A percentile compares a stretch with the other conserved stretches of the same genome.
Evolutionary conservation across 2,888 invertebrate genomes (phyloP).

Genomic region (Rhagonycha fulva): DNA sequence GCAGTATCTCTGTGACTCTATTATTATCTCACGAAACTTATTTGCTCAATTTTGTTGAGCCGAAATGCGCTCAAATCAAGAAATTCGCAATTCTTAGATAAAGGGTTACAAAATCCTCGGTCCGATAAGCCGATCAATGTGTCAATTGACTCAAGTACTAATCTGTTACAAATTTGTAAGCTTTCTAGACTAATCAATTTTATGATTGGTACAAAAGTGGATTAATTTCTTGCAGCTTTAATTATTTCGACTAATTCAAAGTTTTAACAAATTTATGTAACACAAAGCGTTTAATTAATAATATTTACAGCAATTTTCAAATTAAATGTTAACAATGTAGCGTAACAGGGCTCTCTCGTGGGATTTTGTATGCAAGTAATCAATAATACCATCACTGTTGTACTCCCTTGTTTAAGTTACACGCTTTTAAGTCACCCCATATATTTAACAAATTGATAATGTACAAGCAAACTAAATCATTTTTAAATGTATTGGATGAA

Average conservation of each 20-base stretch:
- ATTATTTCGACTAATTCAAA: neutral
- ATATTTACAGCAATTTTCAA: slow-evolving; percentile 9
- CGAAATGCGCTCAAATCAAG: slow-evolving; percentile 19
- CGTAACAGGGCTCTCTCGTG: slow-evolving; percentile 22
- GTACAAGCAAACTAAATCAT: neutral
- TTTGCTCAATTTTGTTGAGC: slow-evolving; percentile 16
- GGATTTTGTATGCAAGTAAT: slow-evolving; percentile 16
- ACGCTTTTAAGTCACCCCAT: slow-evolving; percentile 10
- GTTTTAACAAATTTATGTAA: neutral
- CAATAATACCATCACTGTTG: slow-evolving; percentile 8
- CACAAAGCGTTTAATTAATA: neutral
- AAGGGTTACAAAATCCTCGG: slow-evolving; percentile 30
- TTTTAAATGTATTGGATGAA: neutral
- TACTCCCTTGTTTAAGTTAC: slow-evolving; percentile 13
- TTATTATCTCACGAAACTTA: slow-evolving; percentile 15
- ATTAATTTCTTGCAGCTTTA: neutral
- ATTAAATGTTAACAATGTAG: slow-evolving; percentile 17
- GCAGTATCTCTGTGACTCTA: slow-evolving; percentile 16
- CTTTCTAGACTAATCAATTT: slow-evolving; percentile 25
- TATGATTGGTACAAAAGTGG: slow-evolving; percentile 2
- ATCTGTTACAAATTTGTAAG: slow-evolving; percentile 29
- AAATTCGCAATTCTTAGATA: slow-evolving; percentile 26
- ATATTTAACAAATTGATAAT: neutral
- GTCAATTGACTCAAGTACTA: slow-evolving; percentile 39
- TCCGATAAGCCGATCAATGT: slow-evolving; percentile 37